Evolutionary conservation across 2,888 invertebrate species (phyloP), one percentile per base, ranked within the genome.

Genomic region (Thalpophila matura): DNA sequence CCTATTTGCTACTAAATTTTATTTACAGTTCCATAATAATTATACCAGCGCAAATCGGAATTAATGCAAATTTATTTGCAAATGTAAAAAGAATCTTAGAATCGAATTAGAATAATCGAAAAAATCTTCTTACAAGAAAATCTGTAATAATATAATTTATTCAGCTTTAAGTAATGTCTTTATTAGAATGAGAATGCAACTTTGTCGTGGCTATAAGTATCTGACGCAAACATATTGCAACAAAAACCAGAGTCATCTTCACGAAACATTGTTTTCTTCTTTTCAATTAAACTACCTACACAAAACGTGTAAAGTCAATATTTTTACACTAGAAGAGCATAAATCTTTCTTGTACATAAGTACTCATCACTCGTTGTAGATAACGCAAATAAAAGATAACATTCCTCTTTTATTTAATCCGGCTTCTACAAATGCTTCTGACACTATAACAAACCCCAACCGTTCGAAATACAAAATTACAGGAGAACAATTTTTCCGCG

Each of bases 401-500:
- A 29, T 31, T 12, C 20, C 14, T 29, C 12, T 49, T 50, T 45
- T 22, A 45, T 27, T 54, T 40, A 38, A 55, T 46, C 37, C 14
- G 4, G 16, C 46, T 20, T 40, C 3, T 35, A 38, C 10, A 31
- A 22, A 47, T 20, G 40, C 31, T 38, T 5, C 20, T 26, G 31
- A 47, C 14, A 59, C 40, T 66, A 56, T 45, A 53, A 51, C 49
- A 57, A 51, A 40, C 49, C 49, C 12, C 22, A 26, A 59, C 18
- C 3, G 43, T 67, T 77, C 62, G 27, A 71, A 69, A 40, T 66
- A 67, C 35, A 74, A 71, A 81, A 60, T 59, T 56, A 58, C 57
- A 60, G 37, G 22, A 26, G 27, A 37, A 53, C 18, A 45, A 49
- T 79, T 79, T 80, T 79, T 69, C 81, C 73, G 71, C 71, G 71